phyloP scores from a whole-genome alignment of 2,888 invertebrate genomes.

The Ceratothoa steindachneri region DNA sequence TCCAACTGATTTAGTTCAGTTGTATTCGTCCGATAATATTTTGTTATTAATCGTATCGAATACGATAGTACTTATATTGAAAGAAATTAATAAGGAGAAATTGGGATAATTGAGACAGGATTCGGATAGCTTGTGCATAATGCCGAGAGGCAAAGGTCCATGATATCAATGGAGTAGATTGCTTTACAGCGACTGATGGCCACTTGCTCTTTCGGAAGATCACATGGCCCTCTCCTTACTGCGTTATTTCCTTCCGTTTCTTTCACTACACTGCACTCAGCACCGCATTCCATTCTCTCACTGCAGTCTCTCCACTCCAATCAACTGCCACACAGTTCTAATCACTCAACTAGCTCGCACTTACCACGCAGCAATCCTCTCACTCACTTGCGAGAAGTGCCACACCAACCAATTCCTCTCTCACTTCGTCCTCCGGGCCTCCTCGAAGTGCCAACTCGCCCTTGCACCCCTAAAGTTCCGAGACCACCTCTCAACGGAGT shows the following conservation, averaged over 20 bases:
- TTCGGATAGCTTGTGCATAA: not conserved
- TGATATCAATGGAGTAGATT: not conserved
- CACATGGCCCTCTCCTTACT: not conserved
- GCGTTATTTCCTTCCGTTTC: not conserved
- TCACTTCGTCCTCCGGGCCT: not conserved
- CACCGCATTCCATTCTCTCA: not conserved
- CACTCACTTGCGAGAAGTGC: not conserved
- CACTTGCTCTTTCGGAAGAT: constrained; percentile 3
- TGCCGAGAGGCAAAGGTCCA: not conserved
- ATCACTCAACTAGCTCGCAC: not conserved
- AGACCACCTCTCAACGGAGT: not conserved
- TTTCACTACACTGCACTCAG: not conserved
- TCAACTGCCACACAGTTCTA: not conserved
- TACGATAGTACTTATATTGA: too few relatives aligned
- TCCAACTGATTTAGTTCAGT: too few relatives aligned
- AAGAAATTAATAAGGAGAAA: too few relatives aligned
- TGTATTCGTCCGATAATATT: too few relatives aligned
- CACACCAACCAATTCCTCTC: not conserved
- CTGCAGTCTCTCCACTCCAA: not conserved
- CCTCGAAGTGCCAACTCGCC: not conserved
- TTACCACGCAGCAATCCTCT: not conserved
- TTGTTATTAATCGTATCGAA: too few relatives aligned
- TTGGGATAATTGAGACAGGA: too few relatives aligned
- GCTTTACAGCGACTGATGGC: not conserved
- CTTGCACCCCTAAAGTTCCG: not conserved